Evolutionary conservation across 2,797 vertebrate species (phyloP).

Genomic region (Coendou prehensilis): DNA sequence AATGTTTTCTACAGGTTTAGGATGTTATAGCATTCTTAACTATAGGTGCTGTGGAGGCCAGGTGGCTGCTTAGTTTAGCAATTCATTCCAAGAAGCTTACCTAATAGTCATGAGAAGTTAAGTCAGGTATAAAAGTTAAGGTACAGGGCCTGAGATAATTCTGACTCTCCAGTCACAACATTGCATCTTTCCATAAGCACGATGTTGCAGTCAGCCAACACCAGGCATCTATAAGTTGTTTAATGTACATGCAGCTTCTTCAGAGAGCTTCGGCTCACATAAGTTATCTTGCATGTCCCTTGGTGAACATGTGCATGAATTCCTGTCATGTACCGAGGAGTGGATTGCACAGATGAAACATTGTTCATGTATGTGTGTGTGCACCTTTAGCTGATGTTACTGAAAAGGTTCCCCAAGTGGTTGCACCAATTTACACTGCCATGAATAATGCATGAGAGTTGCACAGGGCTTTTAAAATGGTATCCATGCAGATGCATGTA

Average conservation of each 20-base stretch:
- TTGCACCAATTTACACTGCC: neutral
- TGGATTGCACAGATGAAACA: neutral
- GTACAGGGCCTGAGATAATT: neutral
- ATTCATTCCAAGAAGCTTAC: neutral
- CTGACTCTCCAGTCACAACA: neutral
- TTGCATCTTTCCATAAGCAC: neutral
- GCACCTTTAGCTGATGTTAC: neutral
- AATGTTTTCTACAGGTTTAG: neutral
- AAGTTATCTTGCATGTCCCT: neutral
- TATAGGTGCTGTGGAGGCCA: neutral
- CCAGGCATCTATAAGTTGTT: neutral
- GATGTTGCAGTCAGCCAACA: neutral
- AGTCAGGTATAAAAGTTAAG: neutral
- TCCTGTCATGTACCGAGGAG: neutral
- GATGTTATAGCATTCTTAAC: neutral
- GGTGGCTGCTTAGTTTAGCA: neutral
- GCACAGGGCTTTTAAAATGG: neutral
- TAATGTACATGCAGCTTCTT: neutral
- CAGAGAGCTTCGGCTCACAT: neutral
- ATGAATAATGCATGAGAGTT: neutral
- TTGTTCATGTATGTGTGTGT: neutral
- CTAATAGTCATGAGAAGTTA: neutral
- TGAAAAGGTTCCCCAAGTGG: neutral
- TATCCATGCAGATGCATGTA: neutral
- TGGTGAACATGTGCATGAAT: neutral